Conservation (phyloP, 2,797 vertebrate species). For the Centropyge bicolor region DNA sequence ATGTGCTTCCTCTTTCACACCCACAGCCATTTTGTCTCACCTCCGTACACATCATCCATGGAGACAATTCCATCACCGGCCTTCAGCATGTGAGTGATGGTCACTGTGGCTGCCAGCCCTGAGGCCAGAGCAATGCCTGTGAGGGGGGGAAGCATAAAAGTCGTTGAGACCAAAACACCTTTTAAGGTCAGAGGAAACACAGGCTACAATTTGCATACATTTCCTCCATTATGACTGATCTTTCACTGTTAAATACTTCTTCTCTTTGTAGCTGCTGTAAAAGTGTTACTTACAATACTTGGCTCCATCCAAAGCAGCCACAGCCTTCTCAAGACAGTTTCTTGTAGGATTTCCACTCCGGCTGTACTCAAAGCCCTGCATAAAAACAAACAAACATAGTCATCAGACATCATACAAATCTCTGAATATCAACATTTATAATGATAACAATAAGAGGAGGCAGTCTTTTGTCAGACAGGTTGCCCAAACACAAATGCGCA, state of each 20-base stretch:
- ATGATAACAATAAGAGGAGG: background rate
- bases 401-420: background rate
- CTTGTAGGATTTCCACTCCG: constrained; percentile 96
- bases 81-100: constrained; percentile 92
- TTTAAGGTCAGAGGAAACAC: background rate
- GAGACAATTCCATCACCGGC: constrained; percentile 90
- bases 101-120: constrained; percentile 90
- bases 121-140: constrained; percentile 92
- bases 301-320: constrained; percentile 92
- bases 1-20: background rate
- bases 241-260: background rate
- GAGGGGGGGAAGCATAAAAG: background rate
- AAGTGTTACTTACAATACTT: constrained; percentile 88
- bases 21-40: constrained; percentile 72
- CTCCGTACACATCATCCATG: constrained; percentile 95
- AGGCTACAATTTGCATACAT: background rate
- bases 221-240: background rate
- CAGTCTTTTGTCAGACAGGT: background rate
- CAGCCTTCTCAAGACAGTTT: constrained; percentile 91
- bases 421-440: background rate
- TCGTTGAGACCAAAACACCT: background rate
- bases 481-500: background rate
- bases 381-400: constrained; percentile 13
- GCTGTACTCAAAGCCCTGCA: constrained; percentile 93
- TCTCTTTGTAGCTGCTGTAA: background rate